Conservation (phyloP, 2,113 vertebrate genomes). For the Gobio gobio region DNA sequence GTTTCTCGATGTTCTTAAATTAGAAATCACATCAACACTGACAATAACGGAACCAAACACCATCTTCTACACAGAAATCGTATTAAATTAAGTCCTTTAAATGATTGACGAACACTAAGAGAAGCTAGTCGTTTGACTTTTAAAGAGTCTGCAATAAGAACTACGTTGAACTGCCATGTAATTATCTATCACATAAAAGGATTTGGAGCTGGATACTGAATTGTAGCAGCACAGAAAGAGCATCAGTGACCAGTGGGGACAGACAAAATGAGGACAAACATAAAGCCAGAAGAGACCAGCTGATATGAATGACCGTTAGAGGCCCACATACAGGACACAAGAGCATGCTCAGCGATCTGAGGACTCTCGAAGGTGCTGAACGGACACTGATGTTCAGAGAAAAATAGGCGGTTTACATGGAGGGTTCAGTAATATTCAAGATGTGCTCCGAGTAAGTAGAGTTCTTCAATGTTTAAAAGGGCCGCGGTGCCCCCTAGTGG, state of each 20-base stretch:
- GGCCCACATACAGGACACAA: neutral
- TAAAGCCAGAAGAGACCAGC: neutral
- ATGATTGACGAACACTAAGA: constrained; percentile 18
- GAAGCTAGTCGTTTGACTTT: neutral
- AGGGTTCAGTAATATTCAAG: constrained; percentile 18
- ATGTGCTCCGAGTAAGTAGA: constrained; percentile 49
- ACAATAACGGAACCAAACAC: constrained; percentile 25
- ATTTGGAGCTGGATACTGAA: constrained; percentile 12
- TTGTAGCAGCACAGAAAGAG: constrained; percentile 19
- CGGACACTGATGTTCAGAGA: constrained; percentile 20
- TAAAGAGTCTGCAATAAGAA: constrained; percentile 8
- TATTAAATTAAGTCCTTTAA: constrained; percentile 28
- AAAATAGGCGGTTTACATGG: constrained; percentile 25
- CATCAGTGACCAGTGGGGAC: neutral
- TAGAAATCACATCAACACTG: constrained; percentile 34
- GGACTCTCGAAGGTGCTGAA: constrained; percentile 19
- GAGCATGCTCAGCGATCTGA: constrained; percentile 20
- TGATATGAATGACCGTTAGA: constrained; percentile 22
- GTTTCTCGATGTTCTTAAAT: constrained; percentile 12
- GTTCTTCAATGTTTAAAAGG: constrained; percentile 32
- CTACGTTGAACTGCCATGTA: constrained; percentile 6
- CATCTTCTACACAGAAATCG: constrained; percentile 35
- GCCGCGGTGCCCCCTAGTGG: constrained; percentile 62
- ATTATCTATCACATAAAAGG: constrained; percentile 17
- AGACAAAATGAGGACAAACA: neutral